phyloP scores from a whole-genome alignment of 2,797 vertebrate species.

The Sebastes nivosus region DNA sequence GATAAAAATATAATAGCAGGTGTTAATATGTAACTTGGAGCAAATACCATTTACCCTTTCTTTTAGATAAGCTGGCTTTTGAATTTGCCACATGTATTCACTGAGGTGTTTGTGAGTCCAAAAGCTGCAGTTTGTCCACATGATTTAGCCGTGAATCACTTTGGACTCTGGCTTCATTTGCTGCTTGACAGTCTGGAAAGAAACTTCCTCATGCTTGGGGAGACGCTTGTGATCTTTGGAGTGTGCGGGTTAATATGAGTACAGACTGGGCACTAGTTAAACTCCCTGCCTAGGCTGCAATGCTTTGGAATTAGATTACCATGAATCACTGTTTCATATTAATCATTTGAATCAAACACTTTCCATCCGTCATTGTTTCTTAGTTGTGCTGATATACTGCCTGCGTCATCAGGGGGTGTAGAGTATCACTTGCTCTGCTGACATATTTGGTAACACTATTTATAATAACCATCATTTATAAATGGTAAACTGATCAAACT shows the following conservation, averaged over 20 bases:
- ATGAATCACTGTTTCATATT: neutral
- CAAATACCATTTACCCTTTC: neutral
- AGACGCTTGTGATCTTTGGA: conserved; percentile 9
- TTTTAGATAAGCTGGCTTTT: conserved; percentile 4
- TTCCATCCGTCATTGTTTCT: neutral
- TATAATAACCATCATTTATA: too few species aligned
- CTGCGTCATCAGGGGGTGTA: too few species aligned
- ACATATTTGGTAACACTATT: too few species aligned
- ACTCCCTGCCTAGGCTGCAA: too few species aligned
- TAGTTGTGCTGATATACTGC: too few species aligned
- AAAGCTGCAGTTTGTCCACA: conserved; percentile 22
- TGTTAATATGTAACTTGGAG: neutral
- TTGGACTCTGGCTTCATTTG: conserved; percentile 60
- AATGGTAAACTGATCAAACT: too few species aligned
- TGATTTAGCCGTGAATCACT: conserved; percentile 52
- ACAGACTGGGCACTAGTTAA: neutral
- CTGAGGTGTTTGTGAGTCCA: neutral
- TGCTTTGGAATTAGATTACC: neutral
- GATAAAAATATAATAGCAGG: neutral
- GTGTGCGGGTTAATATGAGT: neutral
- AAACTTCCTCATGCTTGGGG: conserved; percentile 63
- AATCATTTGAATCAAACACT: neutral
- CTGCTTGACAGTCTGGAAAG: conserved; percentile 55
- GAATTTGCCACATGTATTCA: neutral
- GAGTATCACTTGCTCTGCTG: too few species aligned